Base-by-base conservation (phyloP, 2,797 vertebrate species). In the Leuciscus waleckii region DNA sequence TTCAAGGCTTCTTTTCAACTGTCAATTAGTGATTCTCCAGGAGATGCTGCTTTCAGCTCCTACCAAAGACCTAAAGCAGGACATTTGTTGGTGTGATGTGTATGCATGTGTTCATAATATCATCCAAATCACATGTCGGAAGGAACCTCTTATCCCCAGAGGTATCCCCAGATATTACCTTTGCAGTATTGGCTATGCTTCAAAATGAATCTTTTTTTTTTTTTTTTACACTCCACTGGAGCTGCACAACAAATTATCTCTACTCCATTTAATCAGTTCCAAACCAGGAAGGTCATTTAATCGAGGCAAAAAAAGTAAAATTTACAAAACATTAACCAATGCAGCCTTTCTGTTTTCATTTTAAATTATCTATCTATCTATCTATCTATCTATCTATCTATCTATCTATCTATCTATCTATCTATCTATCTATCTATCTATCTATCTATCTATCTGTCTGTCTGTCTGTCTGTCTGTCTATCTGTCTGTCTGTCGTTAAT, bases 1-100 rank as follows among this genome's bases (percentile, higher is more conserved):
- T 91, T 85, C 77, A 82, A 81, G 88, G 90, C 92, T 92, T 92
- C 92, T 91, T 93, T 92, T 93, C 90, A 90, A 90, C 82, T 89
- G 91, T 93, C 93, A 93, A 94, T 94, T 95, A 94, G 90, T 88
- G 87, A 90, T 85, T 86, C 89, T 92, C 84, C 91, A 90, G 86
- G 85, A 83, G 81, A 84, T 35, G 71, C 81, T 80, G 67, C 13
- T 63, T 73, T 65, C 69, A 61, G 76, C 68, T 23, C 14, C 41
- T 51, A 51, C 39, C 26, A 67, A 32, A 51, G 51, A 13, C 69
- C 70, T 61, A 54, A 71, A 51, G 21, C 19, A 41, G 54, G 56
- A 84, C 19, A 10, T 46, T n/a, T 81, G 69, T 56, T 49, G 81
- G n/a, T 68, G 39, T 65, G 17, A 71, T 29, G 32, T 7, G 69